A percentile compares a stretch with the other conserved stretches of the same genome.
phyloP scores from a whole-genome alignment of 2,888 invertebrate species.

The Odontocerum albicorne region DNA sequence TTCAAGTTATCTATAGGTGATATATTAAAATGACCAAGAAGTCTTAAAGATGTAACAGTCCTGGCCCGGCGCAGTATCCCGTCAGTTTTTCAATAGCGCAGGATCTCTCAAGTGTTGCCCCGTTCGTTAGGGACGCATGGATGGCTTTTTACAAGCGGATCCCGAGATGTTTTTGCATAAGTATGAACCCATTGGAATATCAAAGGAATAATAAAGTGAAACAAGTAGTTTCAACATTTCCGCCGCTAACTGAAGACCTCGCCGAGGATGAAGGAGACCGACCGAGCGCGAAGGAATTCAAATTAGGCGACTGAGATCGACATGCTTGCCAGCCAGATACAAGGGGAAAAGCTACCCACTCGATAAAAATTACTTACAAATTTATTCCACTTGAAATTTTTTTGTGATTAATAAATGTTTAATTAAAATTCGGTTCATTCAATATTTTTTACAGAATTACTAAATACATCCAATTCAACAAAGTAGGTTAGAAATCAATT shows the following conservation, averaged over 20 bases:
- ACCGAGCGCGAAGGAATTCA: constrained; percentile 6
- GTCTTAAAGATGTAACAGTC: neutral
- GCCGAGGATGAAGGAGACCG: constrained; percentile 9
- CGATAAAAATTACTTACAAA: no score
- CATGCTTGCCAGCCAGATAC: neutral
- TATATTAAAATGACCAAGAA: no score
- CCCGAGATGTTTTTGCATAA: constrained; percentile 26
- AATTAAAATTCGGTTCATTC: no score
- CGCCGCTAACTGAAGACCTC: neutral
- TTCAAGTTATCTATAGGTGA: no score
- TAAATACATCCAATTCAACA: no score
- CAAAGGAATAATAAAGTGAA: constrained; percentile 36
- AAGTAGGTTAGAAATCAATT: no score
- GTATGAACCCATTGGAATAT: constrained; percentile 33
- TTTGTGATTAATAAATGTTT: no score
- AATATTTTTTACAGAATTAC: no score
- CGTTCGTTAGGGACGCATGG: constrained; percentile 34
- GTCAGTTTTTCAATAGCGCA: constrained; percentile 13
- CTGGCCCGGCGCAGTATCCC: neutral
- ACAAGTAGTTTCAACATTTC: constrained; percentile 22
- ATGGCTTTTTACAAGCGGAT: constrained; percentile 29
- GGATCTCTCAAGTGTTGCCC: constrained; percentile 20
- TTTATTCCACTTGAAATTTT: no score
- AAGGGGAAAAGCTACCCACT: neutral
- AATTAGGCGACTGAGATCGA: constrained; percentile 6